Evolutionary conservation across 2,888 invertebrate genomes (phyloP).

Genomic region (Megalurothrips usitatus): DNA sequence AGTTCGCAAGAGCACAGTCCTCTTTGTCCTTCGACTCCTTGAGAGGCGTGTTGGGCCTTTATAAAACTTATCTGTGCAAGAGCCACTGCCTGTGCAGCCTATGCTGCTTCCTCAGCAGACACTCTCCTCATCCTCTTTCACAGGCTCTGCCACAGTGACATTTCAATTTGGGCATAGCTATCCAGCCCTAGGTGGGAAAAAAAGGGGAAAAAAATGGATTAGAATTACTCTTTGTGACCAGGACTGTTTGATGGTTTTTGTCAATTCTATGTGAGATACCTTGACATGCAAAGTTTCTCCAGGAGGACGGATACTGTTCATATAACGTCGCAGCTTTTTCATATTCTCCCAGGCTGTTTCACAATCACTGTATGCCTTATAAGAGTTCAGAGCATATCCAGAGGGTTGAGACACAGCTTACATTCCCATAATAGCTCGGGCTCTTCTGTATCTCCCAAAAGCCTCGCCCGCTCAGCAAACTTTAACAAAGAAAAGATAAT

Average conservation of each 20-base stretch:
- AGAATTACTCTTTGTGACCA: background rate
- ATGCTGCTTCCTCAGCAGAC: conserved; percentile 46
- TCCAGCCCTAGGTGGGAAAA: conserved; percentile 65
- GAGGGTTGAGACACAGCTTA: conserved; percentile 85
- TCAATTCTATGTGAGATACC: too few relatives aligned
- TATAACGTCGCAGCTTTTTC: conserved; percentile 88
- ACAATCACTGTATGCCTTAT: conserved; percentile 98
- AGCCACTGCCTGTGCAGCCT: conserved; percentile 56
- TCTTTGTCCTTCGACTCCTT: conserved; percentile 77
- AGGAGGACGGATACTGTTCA: conserved; percentile 83
- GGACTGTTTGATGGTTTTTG: background rate
- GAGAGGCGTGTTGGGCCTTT: conserved; percentile 80
- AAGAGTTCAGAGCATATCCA: conserved; percentile 98
- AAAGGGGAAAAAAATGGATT: background rate
- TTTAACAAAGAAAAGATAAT: conserved; percentile 40
- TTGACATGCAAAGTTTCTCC: conserved; percentile 91
- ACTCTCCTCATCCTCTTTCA: conserved; percentile 30
- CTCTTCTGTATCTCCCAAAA: conserved; percentile 91
- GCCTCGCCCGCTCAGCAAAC: conserved; percentile 94
- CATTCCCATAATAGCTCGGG: conserved; percentile 91
- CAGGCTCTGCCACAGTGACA: conserved; percentile 55
- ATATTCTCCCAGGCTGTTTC: conserved; percentile 89
- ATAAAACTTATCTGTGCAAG: conserved; percentile 79
- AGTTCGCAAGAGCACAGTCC: conserved; percentile 85
- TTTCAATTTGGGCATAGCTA: conserved; percentile 97